phyloP scores from a whole-genome alignment of 2,797 vertebrate genomes.

The Ctenochaetus hawaiiensis region DNA sequence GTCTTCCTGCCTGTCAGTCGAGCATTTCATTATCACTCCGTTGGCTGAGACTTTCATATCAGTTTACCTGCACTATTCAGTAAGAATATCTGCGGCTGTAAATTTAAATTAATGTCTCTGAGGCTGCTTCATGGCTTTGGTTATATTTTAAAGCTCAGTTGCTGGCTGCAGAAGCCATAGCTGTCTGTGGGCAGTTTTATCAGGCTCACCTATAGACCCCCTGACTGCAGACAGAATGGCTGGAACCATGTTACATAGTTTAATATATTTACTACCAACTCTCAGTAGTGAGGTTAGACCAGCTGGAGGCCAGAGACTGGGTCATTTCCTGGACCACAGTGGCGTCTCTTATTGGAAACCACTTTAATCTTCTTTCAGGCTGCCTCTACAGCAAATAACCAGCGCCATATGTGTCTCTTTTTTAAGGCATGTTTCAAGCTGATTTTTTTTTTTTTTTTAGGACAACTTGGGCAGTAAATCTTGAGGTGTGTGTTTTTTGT shows the following conservation, averaged over 20 bases:
- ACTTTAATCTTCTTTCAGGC: slow-evolving; percentile 57
- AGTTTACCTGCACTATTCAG: slow-evolving; percentile 56
- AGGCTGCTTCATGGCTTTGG: slow-evolving; percentile 30
- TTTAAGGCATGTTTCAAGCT: slow-evolving; percentile 60
- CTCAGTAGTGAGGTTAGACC: slow-evolving; percentile 63
- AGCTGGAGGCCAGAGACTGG: slow-evolving; percentile 69
- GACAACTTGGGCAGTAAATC: slow-evolving; percentile 65
- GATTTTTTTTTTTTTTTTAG: slow-evolving; percentile 59
- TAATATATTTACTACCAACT: slow-evolving; percentile 80
- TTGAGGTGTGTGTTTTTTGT: slow-evolving; percentile 60
- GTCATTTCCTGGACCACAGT: slow-evolving; percentile 81
- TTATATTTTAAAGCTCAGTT: slow-evolving; percentile 59
- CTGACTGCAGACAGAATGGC: slow-evolving; percentile 66
- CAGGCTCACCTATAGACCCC: slow-evolving; percentile 32
- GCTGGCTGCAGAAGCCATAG: slow-evolving; percentile 55
- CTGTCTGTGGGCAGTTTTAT: slow-evolving; percentile 68
- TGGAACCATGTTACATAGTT: slow-evolving; percentile 63
- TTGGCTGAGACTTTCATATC: slow-evolving; percentile 65
- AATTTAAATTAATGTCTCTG: slow-evolving; percentile 55
- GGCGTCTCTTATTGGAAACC: slow-evolving; percentile 70
- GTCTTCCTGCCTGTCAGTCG: slow-evolving; percentile 29
- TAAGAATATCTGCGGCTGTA: slow-evolving; percentile 52
- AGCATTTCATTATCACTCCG: slow-evolving; percentile 67
- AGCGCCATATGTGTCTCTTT: slow-evolving; percentile 69
- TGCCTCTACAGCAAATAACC: slow-evolving; percentile 72